Conservation (phyloP, 2,797 vertebrate species). For the Acanthurus lineatus region DNA sequence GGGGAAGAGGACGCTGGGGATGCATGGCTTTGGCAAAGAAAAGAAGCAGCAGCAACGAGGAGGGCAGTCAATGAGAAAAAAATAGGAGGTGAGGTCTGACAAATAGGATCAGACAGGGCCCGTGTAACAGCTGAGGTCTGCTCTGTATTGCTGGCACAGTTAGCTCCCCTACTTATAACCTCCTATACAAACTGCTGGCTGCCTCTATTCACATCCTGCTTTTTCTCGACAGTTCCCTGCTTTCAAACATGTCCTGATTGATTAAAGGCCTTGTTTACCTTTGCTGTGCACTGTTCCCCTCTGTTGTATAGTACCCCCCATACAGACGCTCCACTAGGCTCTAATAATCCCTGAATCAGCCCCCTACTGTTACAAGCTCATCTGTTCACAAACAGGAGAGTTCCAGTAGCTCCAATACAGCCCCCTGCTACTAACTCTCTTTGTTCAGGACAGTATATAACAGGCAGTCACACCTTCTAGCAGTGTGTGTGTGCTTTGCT, state of each 20-base stretch:
- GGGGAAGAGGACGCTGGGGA: slow-evolving; percentile 81
- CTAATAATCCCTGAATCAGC: slow-evolving; percentile 72
- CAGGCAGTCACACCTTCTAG: slow-evolving; percentile 46
- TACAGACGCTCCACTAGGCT: slow-evolving; percentile 41
- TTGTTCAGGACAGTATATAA: slow-evolving; percentile 62
- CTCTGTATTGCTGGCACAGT: slow-evolving; percentile 33
- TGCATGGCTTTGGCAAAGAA: slow-evolving; percentile 72
- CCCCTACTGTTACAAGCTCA: slow-evolving; percentile 48
- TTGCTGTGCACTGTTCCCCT: slow-evolving; percentile 23
- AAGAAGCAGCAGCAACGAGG: slow-evolving; percentile 16
- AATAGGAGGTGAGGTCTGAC: slow-evolving; percentile 25
- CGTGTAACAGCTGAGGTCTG: slow-evolving; percentile 54
- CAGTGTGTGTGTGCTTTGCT: slow-evolving; percentile 38
- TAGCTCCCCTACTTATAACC: slow-evolving; percentile 73
- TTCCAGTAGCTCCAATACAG: slow-evolving; percentile 67
- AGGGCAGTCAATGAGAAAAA: slow-evolving; percentile 18
- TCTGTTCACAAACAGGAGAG: slow-evolving; percentile 68
- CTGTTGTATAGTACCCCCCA: slow-evolving; percentile 44
- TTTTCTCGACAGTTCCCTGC: slow-evolving; percentile 70
- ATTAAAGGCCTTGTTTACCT: slow-evolving; percentile 67
- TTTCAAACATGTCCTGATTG: slow-evolving; percentile 66
- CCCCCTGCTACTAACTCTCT: slow-evolving; percentile 12
- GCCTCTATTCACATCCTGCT: slow-evolving; percentile 51
- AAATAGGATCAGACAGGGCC: slow-evolving; percentile 36
- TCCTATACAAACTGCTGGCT: slow-evolving; percentile 38